A percentile compares a stretch with the other conserved stretches of the same genome.
These are phyloP conservation scores for Aphodius granarius DNA, from an alignment of 2,888 invertebrate genomes.

Conservation along the genomic window DNA sequence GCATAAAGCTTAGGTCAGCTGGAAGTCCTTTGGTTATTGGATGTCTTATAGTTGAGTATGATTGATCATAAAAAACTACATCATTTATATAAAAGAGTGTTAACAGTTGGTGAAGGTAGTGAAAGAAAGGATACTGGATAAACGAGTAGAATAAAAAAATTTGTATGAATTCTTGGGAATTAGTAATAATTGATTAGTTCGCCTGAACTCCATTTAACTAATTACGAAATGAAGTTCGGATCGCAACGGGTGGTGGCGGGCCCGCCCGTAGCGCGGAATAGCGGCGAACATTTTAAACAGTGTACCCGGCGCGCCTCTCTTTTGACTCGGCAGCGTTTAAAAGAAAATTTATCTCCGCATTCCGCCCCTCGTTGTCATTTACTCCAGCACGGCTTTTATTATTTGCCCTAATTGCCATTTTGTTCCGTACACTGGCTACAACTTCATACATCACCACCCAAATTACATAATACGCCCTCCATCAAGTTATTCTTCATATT, in stretches of 20 bases:
- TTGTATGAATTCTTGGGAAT: not conserved
- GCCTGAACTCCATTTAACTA: not conserved
- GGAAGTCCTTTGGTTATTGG: no score
- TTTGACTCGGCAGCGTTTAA: not conserved
- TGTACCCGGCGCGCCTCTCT: not conserved
- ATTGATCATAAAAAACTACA: no score
- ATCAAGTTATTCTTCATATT: no score
- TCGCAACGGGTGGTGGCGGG: not conserved
- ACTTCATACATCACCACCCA: not conserved
- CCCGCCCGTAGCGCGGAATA: not conserved
- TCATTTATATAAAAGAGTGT: no score
- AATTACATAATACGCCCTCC: not conserved
- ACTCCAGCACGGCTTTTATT: not conserved
- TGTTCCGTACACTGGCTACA: not conserved
- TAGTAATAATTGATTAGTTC: not conserved
- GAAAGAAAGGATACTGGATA: not conserved
- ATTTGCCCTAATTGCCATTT: not conserved
- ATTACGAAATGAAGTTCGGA: not conserved
- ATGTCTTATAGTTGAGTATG: no score
- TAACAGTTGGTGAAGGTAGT: no score
- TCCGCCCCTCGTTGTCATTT: not conserved
- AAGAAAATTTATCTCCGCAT: not conserved
- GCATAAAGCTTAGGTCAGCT: no score
- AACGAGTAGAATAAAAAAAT: not conserved
- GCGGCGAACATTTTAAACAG: not conserved